Base-by-base conservation (phyloP, 2,888 invertebrate genomes). In the Leptopilina syphax region DNA sequence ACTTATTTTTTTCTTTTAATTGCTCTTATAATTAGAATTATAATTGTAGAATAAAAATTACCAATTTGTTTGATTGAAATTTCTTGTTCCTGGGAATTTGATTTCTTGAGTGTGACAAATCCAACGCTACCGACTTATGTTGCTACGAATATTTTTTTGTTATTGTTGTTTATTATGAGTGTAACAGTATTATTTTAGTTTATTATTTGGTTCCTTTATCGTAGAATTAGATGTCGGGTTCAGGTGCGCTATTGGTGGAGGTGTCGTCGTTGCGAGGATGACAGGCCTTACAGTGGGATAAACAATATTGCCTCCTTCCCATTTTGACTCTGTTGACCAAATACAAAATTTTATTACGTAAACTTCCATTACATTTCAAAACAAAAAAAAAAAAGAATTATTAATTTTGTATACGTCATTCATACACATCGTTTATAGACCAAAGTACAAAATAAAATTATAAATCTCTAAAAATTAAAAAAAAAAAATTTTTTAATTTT, bases 241-340 rank as follows among this genome's bases (percentile, higher is more conserved):
- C 85, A 84, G 86, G 86, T 88, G 85, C 86, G 84, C 86, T 85
- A 88, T 88, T 89, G 89, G 90, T 89, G 89, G 90, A 88, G 88
- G 86, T 87, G 86, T 89, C 86, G 87, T 90, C 87, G 88, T 89
- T 88, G 83, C 87, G 88, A 90, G 91, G 91, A 90, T 91, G 90
- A 90, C 92, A 92, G 91, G 91, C 90, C 90, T 90, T 87, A 91
- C 87, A 85, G 90, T 90, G 89, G 91, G 91, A 91, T 87, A 89
- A 88, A 87, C 90, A 89, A 86, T 89, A 87, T 83, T 90, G 87
- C 89, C 88, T 90, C 90, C 92, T 92, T 92, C 90, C 91, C 92
- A 92, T 92, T 90, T 92, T 92, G 92, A 91, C 90, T 85, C 92
- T 92, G 87, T 79, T 88, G 87, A 73, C 80, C 27, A 76, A 68